Conservation (phyloP, 1,140 invertebrate species). For the Scaptomyza pallida region DNA sequence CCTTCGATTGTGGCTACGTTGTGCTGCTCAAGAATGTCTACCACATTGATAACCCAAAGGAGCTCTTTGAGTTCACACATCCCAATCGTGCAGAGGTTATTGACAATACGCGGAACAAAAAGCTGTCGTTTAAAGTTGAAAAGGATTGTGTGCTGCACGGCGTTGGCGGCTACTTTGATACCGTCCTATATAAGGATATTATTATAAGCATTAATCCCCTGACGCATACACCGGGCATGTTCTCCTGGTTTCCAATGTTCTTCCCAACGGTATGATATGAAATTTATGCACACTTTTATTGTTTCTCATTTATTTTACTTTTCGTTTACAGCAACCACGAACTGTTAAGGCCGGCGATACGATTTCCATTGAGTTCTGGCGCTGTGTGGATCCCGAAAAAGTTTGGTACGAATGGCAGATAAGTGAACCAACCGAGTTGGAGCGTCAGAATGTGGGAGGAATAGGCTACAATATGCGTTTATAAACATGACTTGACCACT, state of each 20-base stretch:
- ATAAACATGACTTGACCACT: slow-evolving; percentile 13
- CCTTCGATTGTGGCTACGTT: slow-evolving; percentile 89
- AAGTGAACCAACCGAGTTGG: slow-evolving; percentile 85
- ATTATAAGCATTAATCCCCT: slow-evolving; percentile 94
- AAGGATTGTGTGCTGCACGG: slow-evolving; percentile 94
- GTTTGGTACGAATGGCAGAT: slow-evolving; percentile 98
- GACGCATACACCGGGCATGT: slow-evolving; percentile 95
- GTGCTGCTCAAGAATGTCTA: slow-evolving; percentile 96
- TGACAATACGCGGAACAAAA: slow-evolving; percentile 91
- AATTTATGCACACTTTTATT: too few relatives aligned
- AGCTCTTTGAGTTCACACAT: slow-evolving; percentile 95
- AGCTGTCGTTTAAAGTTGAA: slow-evolving; percentile 88
- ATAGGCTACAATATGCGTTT: slow-evolving; percentile 54
- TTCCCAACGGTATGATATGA: slow-evolving; percentile 91
- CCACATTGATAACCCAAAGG: slow-evolving; percentile 91
- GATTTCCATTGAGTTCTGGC: slow-evolving; percentile 94
- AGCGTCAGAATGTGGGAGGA: slow-evolving; percentile 52
- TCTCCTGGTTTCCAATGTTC: slow-evolving; percentile 98
- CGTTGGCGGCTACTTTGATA: slow-evolving; percentile 98
- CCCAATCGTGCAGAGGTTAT: slow-evolving; percentile 88
- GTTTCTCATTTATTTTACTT: neutral
- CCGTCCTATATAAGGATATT: slow-evolving; percentile 92
- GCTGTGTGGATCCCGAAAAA: slow-evolving; percentile 89
- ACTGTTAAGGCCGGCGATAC: slow-evolving; percentile 87
- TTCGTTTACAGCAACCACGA: slow-evolving; percentile 60